Conservation (phyloP, 1,140 invertebrate genomes). For the Spodoptera litura region DNA sequence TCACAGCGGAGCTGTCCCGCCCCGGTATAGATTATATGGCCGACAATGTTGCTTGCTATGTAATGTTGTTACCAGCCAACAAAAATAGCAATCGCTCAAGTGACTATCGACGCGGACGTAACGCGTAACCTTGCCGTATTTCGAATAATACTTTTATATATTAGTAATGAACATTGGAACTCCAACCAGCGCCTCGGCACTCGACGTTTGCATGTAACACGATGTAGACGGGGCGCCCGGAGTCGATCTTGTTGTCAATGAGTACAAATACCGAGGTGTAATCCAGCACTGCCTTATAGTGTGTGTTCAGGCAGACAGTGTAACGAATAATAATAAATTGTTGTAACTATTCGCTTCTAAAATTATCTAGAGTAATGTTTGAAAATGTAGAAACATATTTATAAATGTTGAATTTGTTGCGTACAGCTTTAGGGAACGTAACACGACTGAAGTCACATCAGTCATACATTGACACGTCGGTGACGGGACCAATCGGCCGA, state of each 20-base stretch:
- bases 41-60: background rate
- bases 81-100: constrained; percentile 28
- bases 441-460: too few relatives aligned
- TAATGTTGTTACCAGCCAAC: constrained; percentile 1
- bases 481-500: too few relatives aligned
- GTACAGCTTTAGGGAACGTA: too few relatives aligned
- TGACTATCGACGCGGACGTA: constrained; percentile 3
- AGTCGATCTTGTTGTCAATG: constrained; percentile 10
- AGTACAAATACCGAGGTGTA: constrained; percentile 45
- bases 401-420: too few relatives aligned
- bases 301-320: constrained; percentile 61
- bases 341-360: too few relatives aligned
- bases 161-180: constrained; percentile 49
- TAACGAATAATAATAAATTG: too few relatives aligned
- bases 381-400: background rate
- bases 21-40: background rate
- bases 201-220: constrained; percentile 2
- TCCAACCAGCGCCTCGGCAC: constrained; percentile 39
- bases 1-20: background rate
- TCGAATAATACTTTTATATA: constrained; percentile 50
- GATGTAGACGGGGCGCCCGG: background rate
- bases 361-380: too few relatives aligned
- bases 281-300: constrained; percentile 65
- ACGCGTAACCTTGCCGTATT: constrained; percentile 19
- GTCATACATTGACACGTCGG: too few relatives aligned